Evolutionary conservation across 2,888 invertebrate species (phyloP).

Genomic region (Orthosia cruda): DNA sequence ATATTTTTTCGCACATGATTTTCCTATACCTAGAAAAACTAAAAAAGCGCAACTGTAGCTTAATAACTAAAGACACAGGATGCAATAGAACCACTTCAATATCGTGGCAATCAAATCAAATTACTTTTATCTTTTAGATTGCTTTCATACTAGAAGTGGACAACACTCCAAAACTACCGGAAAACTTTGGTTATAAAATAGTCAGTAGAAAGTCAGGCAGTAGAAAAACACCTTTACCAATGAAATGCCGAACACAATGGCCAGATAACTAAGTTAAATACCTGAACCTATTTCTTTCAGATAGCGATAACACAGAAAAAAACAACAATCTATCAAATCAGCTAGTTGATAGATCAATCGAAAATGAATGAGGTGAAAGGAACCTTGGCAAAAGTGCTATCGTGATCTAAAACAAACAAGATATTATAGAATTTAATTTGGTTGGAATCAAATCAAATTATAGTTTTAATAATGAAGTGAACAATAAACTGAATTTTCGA

Average conservation of each 20-base stretch:
- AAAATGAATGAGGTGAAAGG: no score
- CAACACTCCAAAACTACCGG: neutral
- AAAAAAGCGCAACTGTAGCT: no score
- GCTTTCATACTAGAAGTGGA: neutral
- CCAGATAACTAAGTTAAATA: conserved; percentile 48
- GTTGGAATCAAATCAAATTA: neutral
- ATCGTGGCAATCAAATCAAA: neutral
- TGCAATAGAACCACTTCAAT: neutral
- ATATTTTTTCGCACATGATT: no score
- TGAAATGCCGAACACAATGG: conserved; percentile 7
- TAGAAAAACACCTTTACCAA: neutral
- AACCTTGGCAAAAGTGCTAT: no score
- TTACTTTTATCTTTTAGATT: no score
- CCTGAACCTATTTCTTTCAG: no score
- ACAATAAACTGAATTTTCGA: neutral
- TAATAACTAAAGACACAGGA: neutral
- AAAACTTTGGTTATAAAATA: neutral
- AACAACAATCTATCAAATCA: conserved; percentile 61
- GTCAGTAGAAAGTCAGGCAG: conserved; percentile 4
- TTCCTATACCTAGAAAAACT: no score
- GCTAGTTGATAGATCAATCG: no score
- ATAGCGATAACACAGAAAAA: conserved; percentile 71
- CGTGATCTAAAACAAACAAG: no score
- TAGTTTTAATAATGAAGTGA: neutral
- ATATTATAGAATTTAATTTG: neutral